Percentiles rank a stretch among this genome's conserved stretches.
Evolutionary conservation across 2,797 vertebrate species (phyloP).

Genomic region (Malurus splendens): DNA sequence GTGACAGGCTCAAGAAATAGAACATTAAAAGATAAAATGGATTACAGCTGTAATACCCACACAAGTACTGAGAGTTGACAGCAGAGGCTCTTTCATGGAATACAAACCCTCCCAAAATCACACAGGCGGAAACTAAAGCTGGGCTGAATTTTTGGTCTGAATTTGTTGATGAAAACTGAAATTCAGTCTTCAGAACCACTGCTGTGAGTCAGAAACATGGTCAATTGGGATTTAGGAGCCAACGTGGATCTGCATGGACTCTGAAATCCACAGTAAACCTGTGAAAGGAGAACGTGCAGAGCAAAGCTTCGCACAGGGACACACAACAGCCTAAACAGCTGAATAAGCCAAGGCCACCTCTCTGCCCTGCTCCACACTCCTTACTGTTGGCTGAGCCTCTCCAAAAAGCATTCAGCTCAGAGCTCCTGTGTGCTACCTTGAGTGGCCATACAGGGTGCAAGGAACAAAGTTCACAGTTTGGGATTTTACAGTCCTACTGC

Average conservation of each 20-base stretch:
- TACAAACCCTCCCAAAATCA: neutral
- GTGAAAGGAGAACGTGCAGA: accelerated
- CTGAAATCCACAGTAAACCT: accelerated
- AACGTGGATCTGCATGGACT: accelerated
- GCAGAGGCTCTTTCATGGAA: neutral
- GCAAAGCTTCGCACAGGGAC: neutral
- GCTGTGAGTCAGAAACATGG: neutral
- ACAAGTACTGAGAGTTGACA: neutral
- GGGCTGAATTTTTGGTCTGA: neutral
- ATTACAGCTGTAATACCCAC: neutral
- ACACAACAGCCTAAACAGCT: neutral
- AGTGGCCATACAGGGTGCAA: accelerated
- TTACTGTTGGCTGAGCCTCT: neutral
- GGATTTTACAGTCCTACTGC: neutral
- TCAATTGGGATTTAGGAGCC: neutral
- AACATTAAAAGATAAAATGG: neutral
- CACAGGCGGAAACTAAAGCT: neutral
- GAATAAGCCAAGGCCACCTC: neutral
- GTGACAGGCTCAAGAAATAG: neutral
- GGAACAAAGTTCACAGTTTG: neutral
- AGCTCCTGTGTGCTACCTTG: neutral
- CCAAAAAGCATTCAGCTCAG: neutral
- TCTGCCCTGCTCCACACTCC: neutral
- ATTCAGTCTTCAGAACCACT: neutral
- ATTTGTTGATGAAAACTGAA: neutral